Conservation (phyloP, 2,113 vertebrate genomes). For the Daubentonia madagascariensis region DNA sequence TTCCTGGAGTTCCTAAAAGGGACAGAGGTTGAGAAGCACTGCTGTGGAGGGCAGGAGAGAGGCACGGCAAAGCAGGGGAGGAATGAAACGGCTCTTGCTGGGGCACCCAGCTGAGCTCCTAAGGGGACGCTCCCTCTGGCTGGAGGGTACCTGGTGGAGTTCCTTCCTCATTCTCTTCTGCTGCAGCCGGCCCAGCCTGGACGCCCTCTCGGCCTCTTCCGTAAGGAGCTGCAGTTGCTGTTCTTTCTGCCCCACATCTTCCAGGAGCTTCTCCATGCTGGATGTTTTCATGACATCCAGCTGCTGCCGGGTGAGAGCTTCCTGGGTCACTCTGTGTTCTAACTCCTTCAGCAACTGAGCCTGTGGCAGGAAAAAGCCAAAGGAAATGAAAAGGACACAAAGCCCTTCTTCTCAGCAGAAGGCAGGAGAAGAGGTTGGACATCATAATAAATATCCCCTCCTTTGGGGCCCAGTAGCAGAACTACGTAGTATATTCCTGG, state of each 20-base stretch:
- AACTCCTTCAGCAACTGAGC: constrained; percentile 78
- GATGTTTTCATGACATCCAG: constrained; percentile 71
- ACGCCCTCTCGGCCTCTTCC: constrained; percentile 77
- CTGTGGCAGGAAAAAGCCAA: constrained; percentile 62
- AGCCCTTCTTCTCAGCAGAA: background rate
- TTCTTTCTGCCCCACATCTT: constrained; percentile 78
- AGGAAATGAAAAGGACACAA: background rate
- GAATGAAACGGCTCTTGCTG: background rate
- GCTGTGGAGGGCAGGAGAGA: background rate
- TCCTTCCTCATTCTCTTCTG: constrained; percentile 76
- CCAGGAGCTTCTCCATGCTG: constrained; percentile 80
- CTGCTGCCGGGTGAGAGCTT: constrained; percentile 77
- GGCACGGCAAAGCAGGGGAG: background rate
- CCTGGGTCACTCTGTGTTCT: constrained; percentile 72
- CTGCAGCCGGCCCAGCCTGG: constrained; percentile 73
- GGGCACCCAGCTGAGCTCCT: rapidly evolving
- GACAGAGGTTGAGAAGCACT: background rate
- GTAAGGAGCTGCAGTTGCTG: constrained; percentile 71
- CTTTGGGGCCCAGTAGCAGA: background rate
- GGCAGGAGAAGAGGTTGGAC: background rate
- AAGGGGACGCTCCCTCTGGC: rapidly evolving
- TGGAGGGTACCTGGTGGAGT: constrained; percentile 27
- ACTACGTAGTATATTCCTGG: background rate
- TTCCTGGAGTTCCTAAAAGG: background rate
- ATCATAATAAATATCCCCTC: background rate